These are phyloP conservation scores for Argentina silus DNA, from an alignment of 2,797 vertebrate genomes.

Conservation along the genomic window DNA sequence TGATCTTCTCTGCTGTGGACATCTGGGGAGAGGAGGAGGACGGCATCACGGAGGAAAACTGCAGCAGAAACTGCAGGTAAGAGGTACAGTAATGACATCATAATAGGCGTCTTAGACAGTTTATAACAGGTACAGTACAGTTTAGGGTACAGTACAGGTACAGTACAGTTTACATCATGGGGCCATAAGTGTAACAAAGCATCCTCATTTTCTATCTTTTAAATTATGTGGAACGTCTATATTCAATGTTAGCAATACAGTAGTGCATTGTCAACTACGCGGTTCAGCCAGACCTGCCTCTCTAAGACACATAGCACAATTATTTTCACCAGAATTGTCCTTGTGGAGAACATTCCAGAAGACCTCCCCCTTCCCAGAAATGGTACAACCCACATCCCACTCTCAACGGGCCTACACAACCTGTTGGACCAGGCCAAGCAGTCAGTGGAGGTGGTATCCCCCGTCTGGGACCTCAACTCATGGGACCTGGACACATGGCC, in stretches of 20 bases:
- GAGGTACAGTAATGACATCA: slow-evolving; percentile 31
- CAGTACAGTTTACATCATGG: no score
- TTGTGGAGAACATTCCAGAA: slow-evolving; percentile 92
- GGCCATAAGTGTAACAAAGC: no score
- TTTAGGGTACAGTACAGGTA: no score
- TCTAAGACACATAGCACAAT: no score
- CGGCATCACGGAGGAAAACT: slow-evolving; percentile 92
- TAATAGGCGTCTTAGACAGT: no score
- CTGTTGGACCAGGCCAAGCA: slow-evolving; percentile 87
- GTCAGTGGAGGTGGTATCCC: slow-evolving; percentile 92
- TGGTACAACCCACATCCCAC: slow-evolving; percentile 79
- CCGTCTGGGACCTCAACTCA: slow-evolving; percentile 83
- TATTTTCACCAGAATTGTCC: slow-evolving; percentile 81
- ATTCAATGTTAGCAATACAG: no score
- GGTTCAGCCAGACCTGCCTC: no score
- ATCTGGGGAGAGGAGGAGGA: slow-evolving; percentile 93
- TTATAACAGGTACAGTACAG: no score
- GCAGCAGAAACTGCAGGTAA: slow-evolving; percentile 93
- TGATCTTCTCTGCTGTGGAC: slow-evolving; percentile 97
- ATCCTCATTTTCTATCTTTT: no score
- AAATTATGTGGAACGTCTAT: no score
- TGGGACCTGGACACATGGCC: slow-evolving; percentile 76
- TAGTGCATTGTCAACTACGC: no score
- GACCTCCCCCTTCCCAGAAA: slow-evolving; percentile 81
- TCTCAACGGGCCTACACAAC: slow-evolving; percentile 87